These are phyloP conservation scores for Perdita meconis DNA, from an alignment of 2,888 invertebrate species.

Conservation along the genomic window DNA sequence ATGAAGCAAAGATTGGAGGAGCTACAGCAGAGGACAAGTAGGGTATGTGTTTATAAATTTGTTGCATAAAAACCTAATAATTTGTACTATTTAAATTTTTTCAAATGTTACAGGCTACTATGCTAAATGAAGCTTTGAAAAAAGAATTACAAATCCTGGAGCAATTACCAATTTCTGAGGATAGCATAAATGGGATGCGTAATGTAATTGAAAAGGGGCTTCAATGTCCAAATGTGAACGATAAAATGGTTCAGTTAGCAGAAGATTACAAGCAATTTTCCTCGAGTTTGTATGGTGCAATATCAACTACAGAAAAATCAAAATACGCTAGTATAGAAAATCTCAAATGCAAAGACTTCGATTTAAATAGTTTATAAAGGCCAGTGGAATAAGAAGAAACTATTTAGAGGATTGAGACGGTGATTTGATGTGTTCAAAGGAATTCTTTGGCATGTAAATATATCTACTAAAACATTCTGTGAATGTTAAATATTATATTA, in stretches of 20 bases:
- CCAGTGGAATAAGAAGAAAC: background rate
- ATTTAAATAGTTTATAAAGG: slow-evolving; percentile 44
- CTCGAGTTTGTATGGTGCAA: slow-evolving; percentile 10
- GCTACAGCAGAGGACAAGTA: slow-evolving; percentile 68
- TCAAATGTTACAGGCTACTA: slow-evolving; percentile 64
- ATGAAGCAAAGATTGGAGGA: slow-evolving; percentile 62
- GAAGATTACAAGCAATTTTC: slow-evolving; percentile 55
- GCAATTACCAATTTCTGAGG: slow-evolving; percentile 58
- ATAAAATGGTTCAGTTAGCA: slow-evolving; percentile 50
- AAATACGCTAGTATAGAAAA: slow-evolving; percentile 57
- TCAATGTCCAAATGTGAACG: slow-evolving; percentile 29
- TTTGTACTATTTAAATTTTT: slow-evolving; percentile 12
- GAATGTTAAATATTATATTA: slow-evolving; percentile 31
- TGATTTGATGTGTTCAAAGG: background rate
- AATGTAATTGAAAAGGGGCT: slow-evolving; percentile 55
- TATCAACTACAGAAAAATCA: slow-evolving; percentile 30
- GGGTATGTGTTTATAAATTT: slow-evolving; percentile 53
- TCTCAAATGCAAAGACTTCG: slow-evolving; percentile 44
- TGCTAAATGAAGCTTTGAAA: slow-evolving; percentile 72
- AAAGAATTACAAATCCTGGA: slow-evolving; percentile 70
- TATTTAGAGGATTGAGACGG: background rate
- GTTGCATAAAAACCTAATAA: background rate
- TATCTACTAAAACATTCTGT: slow-evolving; percentile 28
- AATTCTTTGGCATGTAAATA: slow-evolving; percentile 27
- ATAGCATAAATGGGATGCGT: slow-evolving; percentile 56